phyloP scores from a whole-genome alignment of 2,888 invertebrate species.

The Trissonchulus sp. region DNA sequence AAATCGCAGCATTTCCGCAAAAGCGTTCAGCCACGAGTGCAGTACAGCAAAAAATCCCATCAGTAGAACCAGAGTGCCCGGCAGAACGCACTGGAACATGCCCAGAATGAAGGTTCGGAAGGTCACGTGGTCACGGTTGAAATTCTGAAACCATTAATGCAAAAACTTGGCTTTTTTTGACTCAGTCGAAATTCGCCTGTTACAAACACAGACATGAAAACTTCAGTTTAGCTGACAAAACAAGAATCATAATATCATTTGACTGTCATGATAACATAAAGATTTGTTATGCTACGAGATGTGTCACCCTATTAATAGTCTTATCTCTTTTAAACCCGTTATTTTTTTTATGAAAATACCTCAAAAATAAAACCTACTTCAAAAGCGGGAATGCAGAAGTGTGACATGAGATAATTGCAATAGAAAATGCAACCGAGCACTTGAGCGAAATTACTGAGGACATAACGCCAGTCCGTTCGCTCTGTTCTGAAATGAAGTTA shows the following conservation, averaged over 20 bases:
- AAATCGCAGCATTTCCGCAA: slow-evolving; percentile 78
- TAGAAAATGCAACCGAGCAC: slow-evolving; percentile 72
- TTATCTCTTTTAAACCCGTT: too few species aligned
- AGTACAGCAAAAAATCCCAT: slow-evolving; percentile 77
- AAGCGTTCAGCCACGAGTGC: slow-evolving; percentile 85
- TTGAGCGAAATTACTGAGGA: slow-evolving; percentile 66
- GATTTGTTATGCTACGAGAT: too few species aligned
- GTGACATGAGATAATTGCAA: slow-evolving; percentile 71
- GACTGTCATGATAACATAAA: too few species aligned
- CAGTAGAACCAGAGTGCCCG: slow-evolving; percentile 66
- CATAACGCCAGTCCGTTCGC: slow-evolving; percentile 68
- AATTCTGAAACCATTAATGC: slow-evolving; percentile 56
- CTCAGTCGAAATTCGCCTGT: background rate
- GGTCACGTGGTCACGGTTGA: slow-evolving; percentile 56
- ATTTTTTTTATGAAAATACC: too few species aligned
- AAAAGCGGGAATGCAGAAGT: slow-evolving; percentile 67
- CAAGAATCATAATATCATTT: too few species aligned
- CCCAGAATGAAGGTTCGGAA: slow-evolving; percentile 52
- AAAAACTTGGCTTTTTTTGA: slow-evolving; percentile 29
- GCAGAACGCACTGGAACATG: slow-evolving; percentile 68
- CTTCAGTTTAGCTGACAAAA: too few species aligned
- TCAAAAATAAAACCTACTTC: slow-evolving; percentile 42
- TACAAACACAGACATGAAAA: background rate
- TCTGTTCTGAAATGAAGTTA: slow-evolving; percentile 62
- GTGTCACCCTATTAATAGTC: too few species aligned